Base-by-base conservation (phyloP, 2,113 vertebrate genomes). In the Phoxinus phoxinus region DNA sequence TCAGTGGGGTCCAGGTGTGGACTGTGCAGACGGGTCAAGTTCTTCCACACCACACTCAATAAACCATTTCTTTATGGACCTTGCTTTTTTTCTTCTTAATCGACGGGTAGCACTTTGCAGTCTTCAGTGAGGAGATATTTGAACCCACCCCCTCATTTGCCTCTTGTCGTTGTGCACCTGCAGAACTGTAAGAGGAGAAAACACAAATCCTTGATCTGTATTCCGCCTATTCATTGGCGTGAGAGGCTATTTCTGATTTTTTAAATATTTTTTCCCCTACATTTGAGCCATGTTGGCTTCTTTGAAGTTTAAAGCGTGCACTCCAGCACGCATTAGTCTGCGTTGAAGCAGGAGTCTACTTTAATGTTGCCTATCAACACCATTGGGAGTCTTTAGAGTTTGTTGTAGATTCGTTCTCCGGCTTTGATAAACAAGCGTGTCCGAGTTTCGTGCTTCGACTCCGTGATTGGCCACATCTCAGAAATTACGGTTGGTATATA, bases 141-240 rank as follows among this genome's bases (percentile, higher is more conserved):
- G n/a, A 80, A 25, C 71, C 71, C 71, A 73, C 23, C 37, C 12
- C 11, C 17, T 61, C 58, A 0, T 25, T 5, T 63, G 35, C 46
- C 23, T 63, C 23, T 25, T 27, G 58, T 80, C 6, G 58, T 80
- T 80, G 63, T 27, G 37, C 78, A 80, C n/a, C 78, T 80, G 37
- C 59, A 80, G 56, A 46, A 25, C 71, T 73, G 71, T 73, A 74
- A 74, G 41, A 25, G 71, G 1, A 63, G 15, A 80, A 80, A 63
- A 80, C 78, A 17, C 78, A 30, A 65, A 81, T 81, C 78, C 78
- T 80, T 81, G 58, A 81, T 81, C 58, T 81, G 25, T 81, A 46
- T 81, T 65, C 58, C 78, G 58, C 78, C 78, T 63, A 58, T 59
- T 81, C 58, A 3, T 80, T 35, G 59, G n/a, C 2, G 0, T 17